Evolutionary conservation across 2,888 invertebrate genomes (phyloP).

Genomic region (Phaedon cochleariae): DNA sequence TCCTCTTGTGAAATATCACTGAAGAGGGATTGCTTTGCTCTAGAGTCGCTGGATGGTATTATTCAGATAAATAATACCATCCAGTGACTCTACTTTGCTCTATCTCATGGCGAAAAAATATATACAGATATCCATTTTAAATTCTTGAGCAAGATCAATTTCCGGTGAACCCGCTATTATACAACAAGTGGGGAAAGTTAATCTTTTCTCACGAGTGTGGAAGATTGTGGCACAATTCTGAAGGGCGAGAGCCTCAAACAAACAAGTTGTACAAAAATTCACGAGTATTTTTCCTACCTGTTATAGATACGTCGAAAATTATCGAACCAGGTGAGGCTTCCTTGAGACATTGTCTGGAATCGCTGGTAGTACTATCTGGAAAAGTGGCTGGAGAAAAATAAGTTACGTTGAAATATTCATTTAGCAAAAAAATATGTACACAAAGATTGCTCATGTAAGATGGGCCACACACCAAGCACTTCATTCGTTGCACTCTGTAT

Average conservation of each 20-base stretch:
- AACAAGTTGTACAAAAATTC: too few species aligned
- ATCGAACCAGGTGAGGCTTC: constrained; percentile 67
- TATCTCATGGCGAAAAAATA: too few species aligned
- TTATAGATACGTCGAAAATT: constrained; percentile 69
- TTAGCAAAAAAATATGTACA: background rate
- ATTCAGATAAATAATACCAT: too few species aligned
- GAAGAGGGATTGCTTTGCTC: too few species aligned
- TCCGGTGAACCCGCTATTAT: too few species aligned
- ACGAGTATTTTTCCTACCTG: constrained; percentile 45
- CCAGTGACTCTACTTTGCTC: too few species aligned
- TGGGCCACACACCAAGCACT: background rate
- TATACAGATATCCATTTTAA: too few species aligned
- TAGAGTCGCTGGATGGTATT: too few species aligned
- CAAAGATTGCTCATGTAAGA: background rate
- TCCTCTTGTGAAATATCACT: too few species aligned
- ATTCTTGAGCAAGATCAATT: too few species aligned
- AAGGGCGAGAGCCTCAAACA: too few species aligned
- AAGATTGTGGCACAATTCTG: background rate
- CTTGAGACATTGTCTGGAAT: constrained; percentile 71
- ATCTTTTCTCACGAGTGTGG: background rate
- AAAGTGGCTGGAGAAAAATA: constrained; percentile 58
- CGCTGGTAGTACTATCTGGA: constrained; percentile 65
- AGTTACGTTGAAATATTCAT: background rate
- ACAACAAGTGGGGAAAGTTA: background rate
- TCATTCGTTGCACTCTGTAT: too few species aligned